A percentile compares a stretch with the other conserved stretches of the same genome.
These are phyloP conservation scores for Drosophila ficusphila DNA, from an alignment of 1,140 invertebrate species.

Conservation along the genomic window DNA sequence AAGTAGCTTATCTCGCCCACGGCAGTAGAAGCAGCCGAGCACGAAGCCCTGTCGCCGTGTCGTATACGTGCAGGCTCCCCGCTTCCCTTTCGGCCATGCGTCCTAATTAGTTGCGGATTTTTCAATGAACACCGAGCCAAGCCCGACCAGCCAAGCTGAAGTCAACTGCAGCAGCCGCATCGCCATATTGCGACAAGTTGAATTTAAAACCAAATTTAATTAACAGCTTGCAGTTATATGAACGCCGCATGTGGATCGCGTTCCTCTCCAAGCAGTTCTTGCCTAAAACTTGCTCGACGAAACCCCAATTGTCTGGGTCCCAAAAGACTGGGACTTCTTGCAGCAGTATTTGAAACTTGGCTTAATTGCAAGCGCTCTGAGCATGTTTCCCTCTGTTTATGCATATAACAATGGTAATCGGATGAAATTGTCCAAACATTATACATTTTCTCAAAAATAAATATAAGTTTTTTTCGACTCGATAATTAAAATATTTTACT, in stretches of 20 bases:
- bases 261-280: conserved; percentile 21
- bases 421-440: too few species aligned
- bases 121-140: conserved; percentile 59
- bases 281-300: neutral
- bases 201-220: conserved; percentile 76
- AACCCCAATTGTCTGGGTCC: too few species aligned
- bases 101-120: conserved; percentile 78
- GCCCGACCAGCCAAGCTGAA: conserved; percentile 2
- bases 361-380: too few species aligned
- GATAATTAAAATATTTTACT: too few species aligned
- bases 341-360: too few species aligned
- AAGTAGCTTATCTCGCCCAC: conserved; percentile 27
- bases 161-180: conserved; percentile 16
- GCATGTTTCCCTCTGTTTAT: too few species aligned
- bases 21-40: neutral
- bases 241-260: conserved; percentile 34
- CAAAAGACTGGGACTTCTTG: too few species aligned
- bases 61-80: conserved; percentile 23
- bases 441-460: too few species aligned
- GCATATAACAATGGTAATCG: too few species aligned
- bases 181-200: conserved; percentile 59
- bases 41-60: neutral
- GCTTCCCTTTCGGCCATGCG: conserved; percentile 18
- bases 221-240: conserved; percentile 70
- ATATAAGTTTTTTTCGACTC: too few species aligned